phyloP scores from a whole-genome alignment of 2,797 vertebrate species.

The Apogon talboti region DNA sequence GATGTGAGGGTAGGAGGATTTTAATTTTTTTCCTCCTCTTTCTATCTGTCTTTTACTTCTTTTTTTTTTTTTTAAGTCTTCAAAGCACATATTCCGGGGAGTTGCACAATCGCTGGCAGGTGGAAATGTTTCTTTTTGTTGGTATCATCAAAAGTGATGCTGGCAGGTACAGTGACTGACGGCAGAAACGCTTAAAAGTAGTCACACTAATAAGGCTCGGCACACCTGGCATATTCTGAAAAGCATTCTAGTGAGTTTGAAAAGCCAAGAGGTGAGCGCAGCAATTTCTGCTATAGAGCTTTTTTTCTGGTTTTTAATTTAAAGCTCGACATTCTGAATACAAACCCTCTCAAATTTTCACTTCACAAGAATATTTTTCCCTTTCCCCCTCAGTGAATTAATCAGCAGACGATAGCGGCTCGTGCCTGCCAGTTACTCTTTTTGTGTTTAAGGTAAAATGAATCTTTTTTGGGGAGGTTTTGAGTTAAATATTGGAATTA shows the following conservation, averaged over 20 bases:
- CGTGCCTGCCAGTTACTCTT: too few relatives aligned
- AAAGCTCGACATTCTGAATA: slow-evolving; percentile 9
- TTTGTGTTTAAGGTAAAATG: too few relatives aligned
- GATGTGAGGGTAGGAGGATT: slow-evolving; percentile 10
- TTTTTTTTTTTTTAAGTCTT: slow-evolving; percentile 51
- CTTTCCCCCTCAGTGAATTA: too few relatives aligned
- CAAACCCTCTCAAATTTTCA: background rate
- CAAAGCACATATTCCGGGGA: slow-evolving; percentile 51
- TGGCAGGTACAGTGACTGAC: slow-evolving; percentile 44
- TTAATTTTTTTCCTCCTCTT: background rate
- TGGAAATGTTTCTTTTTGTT: slow-evolving; percentile 33
- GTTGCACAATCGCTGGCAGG: slow-evolving; percentile 46
- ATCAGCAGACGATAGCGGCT: too few relatives aligned
- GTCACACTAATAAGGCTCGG: slow-evolving; percentile 41
- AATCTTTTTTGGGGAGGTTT: too few relatives aligned
- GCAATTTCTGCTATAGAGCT: background rate
- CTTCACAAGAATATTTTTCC: too few relatives aligned
- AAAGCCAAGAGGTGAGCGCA: slow-evolving; percentile 10
- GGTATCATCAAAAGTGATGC: slow-evolving; percentile 57
- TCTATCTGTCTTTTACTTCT: background rate
- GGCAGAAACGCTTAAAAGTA: slow-evolving; percentile 40
- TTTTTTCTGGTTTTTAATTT: background rate
- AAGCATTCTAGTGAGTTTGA: slow-evolving; percentile 1
- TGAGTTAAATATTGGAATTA: too few relatives aligned
- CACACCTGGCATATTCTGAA: background rate